A percentile compares a stretch with the other conserved stretches of the same genome.
Conservation (phyloP, 2,888 invertebrate species). For the Chrysomela aeneicollis region DNA sequence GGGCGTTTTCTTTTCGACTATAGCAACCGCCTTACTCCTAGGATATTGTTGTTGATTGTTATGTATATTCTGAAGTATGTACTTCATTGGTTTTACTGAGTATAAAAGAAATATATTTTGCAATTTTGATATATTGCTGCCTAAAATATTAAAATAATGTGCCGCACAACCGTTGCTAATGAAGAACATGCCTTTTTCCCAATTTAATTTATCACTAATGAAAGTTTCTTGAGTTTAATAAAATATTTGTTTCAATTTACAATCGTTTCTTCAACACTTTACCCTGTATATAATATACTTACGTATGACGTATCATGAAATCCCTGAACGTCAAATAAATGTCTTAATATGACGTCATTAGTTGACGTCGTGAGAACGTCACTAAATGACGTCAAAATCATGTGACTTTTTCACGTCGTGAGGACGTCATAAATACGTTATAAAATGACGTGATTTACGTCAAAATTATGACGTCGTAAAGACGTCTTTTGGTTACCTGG, state of each 20-base stretch:
- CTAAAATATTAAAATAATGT: too few species aligned
- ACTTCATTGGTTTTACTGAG: too few species aligned
- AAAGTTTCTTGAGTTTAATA: constrained; percentile 5
- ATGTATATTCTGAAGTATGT: too few species aligned
- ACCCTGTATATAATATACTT: constrained; percentile 9
- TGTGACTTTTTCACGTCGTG: constrained; percentile 17
- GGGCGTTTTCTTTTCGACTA: not conserved
- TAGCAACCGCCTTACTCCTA: not conserved
- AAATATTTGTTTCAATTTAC: constrained; percentile 6
- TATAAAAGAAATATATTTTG: too few species aligned
- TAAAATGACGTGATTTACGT: constrained; percentile 10
- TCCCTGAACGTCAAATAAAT: constrained; percentile 12
- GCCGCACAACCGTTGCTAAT: too few species aligned
- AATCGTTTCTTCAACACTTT: not conserved
- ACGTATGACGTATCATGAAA: constrained; percentile 4
- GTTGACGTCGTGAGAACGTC: constrained; percentile 7
- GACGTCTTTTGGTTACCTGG: constrained; percentile 13
- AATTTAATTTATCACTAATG: too few species aligned
- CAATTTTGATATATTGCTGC: too few species aligned
- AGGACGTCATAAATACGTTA: constrained; percentile 5
- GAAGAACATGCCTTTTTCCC: too few species aligned
- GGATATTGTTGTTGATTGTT: not conserved
- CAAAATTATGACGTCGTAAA: constrained; percentile 4
- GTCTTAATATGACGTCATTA: constrained; percentile 10
- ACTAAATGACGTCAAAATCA: constrained; percentile 14